Evolutionary conservation across 2,113 vertebrate species (phyloP).

Genomic region (Corythornis cristatus): DNA sequence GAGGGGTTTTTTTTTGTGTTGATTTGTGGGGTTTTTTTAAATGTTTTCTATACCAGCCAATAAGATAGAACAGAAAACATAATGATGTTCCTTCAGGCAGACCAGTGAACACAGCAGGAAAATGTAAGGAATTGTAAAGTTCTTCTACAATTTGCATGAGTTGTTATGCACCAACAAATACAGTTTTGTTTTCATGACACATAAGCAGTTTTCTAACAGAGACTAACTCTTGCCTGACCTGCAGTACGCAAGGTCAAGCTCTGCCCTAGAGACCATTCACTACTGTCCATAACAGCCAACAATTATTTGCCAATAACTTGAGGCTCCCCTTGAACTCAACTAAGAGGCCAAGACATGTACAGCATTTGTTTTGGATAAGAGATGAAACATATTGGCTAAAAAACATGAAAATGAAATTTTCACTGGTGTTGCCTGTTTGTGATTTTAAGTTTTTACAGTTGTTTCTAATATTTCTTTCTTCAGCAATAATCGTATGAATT

Average conservation of each 20-base stretch:
- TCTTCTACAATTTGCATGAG: not conserved
- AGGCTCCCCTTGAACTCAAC: not conserved
- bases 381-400: not conserved
- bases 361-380: not conserved
- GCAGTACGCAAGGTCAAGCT: not conserved
- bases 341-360: not conserved
- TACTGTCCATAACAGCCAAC: not conserved
- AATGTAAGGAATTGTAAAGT: not conserved
- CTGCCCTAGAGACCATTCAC: not conserved
- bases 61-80: not conserved
- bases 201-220: not conserved
- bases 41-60: not conserved
- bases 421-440: not conserved
- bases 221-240: not conserved
- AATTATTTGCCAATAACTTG: not conserved
- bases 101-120: not conserved
- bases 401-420: not conserved
- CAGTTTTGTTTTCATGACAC: not conserved
- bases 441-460: not conserved
- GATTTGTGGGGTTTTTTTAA: not conserved
- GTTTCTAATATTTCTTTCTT: not conserved
- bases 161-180: not conserved
- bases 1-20: no score
- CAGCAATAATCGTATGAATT: not conserved
- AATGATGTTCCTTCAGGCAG: not conserved